Evolutionary conservation across 2,797 vertebrate species (phyloP), one percentile per base, ranked within the genome.

Genomic region (Leptodactylus fallax): DNA sequence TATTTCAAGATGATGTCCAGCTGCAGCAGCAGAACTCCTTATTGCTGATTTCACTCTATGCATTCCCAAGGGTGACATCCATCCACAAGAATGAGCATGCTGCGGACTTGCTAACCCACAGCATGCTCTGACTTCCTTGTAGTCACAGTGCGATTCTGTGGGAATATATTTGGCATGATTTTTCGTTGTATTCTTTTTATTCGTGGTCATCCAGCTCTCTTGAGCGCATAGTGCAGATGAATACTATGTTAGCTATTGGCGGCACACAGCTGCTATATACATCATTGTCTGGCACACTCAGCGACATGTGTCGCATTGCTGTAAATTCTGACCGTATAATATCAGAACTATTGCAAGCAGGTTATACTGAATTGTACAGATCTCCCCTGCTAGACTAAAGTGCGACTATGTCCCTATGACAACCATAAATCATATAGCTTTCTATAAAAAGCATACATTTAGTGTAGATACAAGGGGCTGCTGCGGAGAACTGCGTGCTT

Each of bases 311-410:
- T 53, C 72, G 72, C 72, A 76, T 76, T 76, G 72, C 72, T 76
- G 72, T 76, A 76, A 76, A 53, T 76, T 53, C 47, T 53, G 49
- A 53, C 21, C 6, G 71, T 74, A n/a, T 11, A n/a, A 71, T 74
- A 76, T 4, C 27, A 45, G 69, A 9, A 23, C 17, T 76, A 53
- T 51, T 13, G n/a, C 72, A 76, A 47, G 19, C 21, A 51, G 72
- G 72, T 76, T n/a, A 13, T n/a, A 51, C 47, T 51, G 45, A 21
- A 53, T 51, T 49, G 19, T 51, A 51, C 6, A 76, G 13, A 51
- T 49, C 72, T 74, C 45, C 9, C 17, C 11, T 76, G 47, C 10
- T 47, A n/a, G 21, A 23, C 72, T 21, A 76, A n/a, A 23, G 21
- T 51, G 2, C 51, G 21, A 53, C 19, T 47, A 19, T 47, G 14